These are phyloP conservation scores for Leptinotarsa tumamoca DNA, from an alignment of 2,888 invertebrate species.

Conservation along the genomic window DNA sequence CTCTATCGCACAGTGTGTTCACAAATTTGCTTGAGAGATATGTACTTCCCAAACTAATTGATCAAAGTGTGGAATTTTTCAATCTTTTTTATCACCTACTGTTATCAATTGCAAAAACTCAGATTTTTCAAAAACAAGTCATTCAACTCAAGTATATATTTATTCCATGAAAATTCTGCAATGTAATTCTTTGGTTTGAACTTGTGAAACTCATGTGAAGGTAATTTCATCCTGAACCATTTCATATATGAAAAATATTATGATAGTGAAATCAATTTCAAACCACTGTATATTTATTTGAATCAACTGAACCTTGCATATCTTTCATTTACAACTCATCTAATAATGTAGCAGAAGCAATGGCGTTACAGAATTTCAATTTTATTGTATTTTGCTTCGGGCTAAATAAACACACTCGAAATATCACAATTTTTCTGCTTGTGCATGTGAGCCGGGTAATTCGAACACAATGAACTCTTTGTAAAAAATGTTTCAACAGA, in stretches of 20 bases:
- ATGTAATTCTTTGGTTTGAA: no score
- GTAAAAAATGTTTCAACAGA: not conserved
- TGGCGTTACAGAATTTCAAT: not conserved
- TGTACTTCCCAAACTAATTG: no score
- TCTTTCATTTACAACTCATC: not conserved
- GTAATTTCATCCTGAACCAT: not conserved
- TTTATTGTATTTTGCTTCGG: not conserved
- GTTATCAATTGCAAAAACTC: no score
- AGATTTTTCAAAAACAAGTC: no score
- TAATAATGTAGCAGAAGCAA: not conserved
- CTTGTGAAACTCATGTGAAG: conserved; percentile 10
- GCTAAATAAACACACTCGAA: not conserved
- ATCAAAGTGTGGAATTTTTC: no score
- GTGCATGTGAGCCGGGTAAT: not conserved
- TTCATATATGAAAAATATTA: not conserved
- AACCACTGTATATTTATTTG: not conserved
- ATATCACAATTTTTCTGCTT: not conserved
- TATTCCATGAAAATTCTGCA: no score
- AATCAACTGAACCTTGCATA: not conserved
- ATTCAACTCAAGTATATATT: no score
- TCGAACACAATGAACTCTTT: not conserved
- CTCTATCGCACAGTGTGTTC: no score
- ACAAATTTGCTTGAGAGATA: no score
- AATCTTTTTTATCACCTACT: no score
- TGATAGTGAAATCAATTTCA: not conserved